Evolutionary conservation across 2,797 vertebrate genomes (phyloP), one percentile per base, ranked within the genome.

Genomic region (Sebastes vulpes): DNA sequence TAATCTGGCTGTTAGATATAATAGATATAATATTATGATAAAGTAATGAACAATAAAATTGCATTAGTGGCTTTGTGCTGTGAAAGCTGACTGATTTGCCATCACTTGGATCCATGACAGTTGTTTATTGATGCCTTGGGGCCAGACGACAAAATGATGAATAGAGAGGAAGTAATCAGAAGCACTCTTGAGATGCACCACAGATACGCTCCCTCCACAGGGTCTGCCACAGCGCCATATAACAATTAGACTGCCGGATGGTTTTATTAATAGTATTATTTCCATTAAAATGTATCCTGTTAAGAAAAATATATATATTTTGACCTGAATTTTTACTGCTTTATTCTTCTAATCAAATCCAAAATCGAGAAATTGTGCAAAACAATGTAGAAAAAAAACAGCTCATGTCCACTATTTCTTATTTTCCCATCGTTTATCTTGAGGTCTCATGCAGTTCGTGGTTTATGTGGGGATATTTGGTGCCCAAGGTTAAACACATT

Each of bases 61-160:
- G 81, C 67, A 83, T 90, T 83, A 87, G 85, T 86, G 72, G 65
- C 85, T 92, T 93, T 90, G 87, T 92, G 72, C 65, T 48, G 77
- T 77, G 80, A 89, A 88, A 85, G 79, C 89, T 84, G 91, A 87
- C 81, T 91, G 90, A 91, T 93, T 91, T 88, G 87, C 81, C 89
- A 69, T 91, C 82, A 87, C 84, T 87, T 88, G 90, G 90, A 87
- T 94, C 77, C 72, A 84, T 95, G 89, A 89, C 90, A 94, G 90
- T 91, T 90, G 90, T 95, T 95, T 95, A 95, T 94, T 92, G 93
- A 94, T 87, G 91, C 90, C 92, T 91, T 38, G 81, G 88, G 94
- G 93, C 91, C 91, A 84, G 72, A 89, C 70, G 89, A 92, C 92
- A 93, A 90, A 91, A 85, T 91, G 88, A 92, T 94, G 92, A 94